Evolutionary conservation across 2,888 invertebrate species (phyloP), one percentile per base, ranked within the genome.

Genomic region (Imbricaverruca yamaguchii): DNA sequence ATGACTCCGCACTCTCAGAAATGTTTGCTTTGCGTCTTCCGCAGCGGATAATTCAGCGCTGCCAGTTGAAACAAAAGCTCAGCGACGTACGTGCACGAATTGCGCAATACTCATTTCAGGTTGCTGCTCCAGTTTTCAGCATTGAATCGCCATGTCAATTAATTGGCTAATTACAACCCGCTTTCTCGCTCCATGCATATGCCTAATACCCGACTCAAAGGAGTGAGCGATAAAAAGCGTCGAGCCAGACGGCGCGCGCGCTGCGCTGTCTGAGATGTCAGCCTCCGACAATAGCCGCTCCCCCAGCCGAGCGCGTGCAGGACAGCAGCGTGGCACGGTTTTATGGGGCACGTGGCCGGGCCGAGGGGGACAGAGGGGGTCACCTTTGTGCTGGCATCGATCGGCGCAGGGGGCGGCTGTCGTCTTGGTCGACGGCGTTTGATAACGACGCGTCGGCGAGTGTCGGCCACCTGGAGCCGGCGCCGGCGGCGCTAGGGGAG

Each of bases 381-480:
- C 39, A 74, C 74, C 74, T 74, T 74, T 74, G 74, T 74, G 74
- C 55, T 21, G 53, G 18, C 39, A 74, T 74, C 74, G 74, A 74
- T 74, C 74, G 74, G 15, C 18, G 55, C 39, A 15, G 21, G 21
- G 12, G 10, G 74, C 8, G 18, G 55, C 11, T 9, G 55, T 55
- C 74, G 74, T 74, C 74, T 74, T 74, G 74, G 74, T 74, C 74
- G 74, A 74, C 74, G 10, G 55, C 53, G 69, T 15, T 55, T 55
- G 74, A 74, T 74, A 74, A 55, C 74, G 74, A 55, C 69, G 69
- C 39, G 55, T 55, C 55, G 55, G 39, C 39, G 39, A 9, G 53
- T 21, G 18, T 21, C 18, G 55, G 55, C 55, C 74, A 74, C 74
- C 74, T 74, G 74, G 74, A 53, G 39, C 74, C 18, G 67, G 12